Evolutionary conservation across 2,797 vertebrate species (phyloP), one percentile per base, ranked within the genome.

Genomic region (Cygnus olor): DNA sequence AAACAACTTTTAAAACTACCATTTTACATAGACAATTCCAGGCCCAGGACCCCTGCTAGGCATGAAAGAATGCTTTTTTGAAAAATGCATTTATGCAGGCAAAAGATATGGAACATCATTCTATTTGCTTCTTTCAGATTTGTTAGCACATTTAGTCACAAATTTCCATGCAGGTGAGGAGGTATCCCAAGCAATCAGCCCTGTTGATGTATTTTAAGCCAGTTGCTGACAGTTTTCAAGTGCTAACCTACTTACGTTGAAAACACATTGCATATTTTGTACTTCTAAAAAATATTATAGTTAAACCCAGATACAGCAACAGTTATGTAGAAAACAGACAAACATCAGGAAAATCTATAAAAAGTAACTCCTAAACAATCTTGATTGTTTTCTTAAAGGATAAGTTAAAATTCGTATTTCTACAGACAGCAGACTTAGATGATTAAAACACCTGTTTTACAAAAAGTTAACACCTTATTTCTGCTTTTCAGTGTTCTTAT

Each of bases 331-430:
- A 44, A 92, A 88, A 79, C 7, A 70, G 24, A 64, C 34, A 57
- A 86, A 87, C 14, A 16, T 11, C 85, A 69, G 16, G 6, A 56
- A 80, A 79, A 72, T 53, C 51, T 56, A 49, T 58, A 40, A 54
- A 77, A 68, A 9, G 40, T 54, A 80, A 42, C 32, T 80, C 49
- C 45, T 65, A 58, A 82, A 65, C 30, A 58, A 71, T 42, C 28
- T 69, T 45, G 16, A 69, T 80, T 51, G 4, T 76, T 70, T 69
- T 80, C 79, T 93, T 82, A 87, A 89, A 69, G 22, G 49, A 16
- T n/a, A 79, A 76, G 47, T 88, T 94, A 90, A 94, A 94, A 93
- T 68, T 82, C 32, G 0, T 70, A 42, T 64, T 86, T 73, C 9
- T 84, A 47, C 27, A 70, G 11, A 45, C 47, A 66, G 58, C 27